Conservation (phyloP, 2,888 invertebrate species). For the Callyntrura guangdongensis region DNA sequence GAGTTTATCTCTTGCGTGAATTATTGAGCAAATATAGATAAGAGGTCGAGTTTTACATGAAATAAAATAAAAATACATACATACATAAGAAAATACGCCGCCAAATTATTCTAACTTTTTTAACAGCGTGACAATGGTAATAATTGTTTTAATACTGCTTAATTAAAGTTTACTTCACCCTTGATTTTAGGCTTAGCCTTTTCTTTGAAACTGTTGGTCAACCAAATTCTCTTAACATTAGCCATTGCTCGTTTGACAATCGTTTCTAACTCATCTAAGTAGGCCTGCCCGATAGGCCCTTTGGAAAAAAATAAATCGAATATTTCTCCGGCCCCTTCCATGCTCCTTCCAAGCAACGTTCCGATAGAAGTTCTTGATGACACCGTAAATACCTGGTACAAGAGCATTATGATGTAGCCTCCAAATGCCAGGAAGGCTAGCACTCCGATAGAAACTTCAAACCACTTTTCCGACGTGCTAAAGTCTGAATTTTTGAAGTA, state of each 20-base stretch:
- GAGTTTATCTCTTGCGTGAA: too few species aligned
- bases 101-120: too few species aligned
- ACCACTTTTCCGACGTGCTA: conserved; percentile 68
- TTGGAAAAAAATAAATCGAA: conserved; percentile 60
- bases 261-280: conserved; percentile 75
- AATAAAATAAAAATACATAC: too few species aligned
- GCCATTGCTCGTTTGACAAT: conserved; percentile 74
- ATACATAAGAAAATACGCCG: too few species aligned
- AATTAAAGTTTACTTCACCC: conserved; percentile 1
- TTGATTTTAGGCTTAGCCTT: conserved; percentile 15
- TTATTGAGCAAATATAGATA: conserved; percentile 6
- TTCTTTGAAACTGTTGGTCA: conserved; percentile 30
- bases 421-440: conserved; percentile 93
- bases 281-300: conserved; percentile 44
- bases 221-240: conserved; percentile 66
- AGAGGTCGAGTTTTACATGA: conserved; percentile 4
- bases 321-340: conserved; percentile 52
- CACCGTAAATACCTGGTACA: conserved; percentile 74
- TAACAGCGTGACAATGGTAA: too few species aligned
- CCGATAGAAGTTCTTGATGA: conserved; percentile 52
- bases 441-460: conserved; percentile 75
- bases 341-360: conserved; percentile 69
- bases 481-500: conserved; percentile 75
- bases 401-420: conserved; percentile 89
- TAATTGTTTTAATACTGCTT: too few species aligned